Conservation (phyloP, 53 echinoderm and acorn worm genomes). For the Patiria pectinifera region DNA sequence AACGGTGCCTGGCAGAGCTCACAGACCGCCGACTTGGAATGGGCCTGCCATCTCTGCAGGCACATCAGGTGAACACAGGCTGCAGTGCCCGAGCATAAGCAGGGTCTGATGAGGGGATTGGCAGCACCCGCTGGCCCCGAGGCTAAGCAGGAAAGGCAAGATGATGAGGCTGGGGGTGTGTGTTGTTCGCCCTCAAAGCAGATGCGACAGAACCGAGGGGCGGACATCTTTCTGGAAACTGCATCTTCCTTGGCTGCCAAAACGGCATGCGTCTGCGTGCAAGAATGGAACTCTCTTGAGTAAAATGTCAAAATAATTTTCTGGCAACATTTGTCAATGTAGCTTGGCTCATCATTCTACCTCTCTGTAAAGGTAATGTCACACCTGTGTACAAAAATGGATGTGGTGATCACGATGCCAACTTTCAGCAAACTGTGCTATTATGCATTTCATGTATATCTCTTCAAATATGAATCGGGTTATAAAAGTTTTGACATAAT, state of each 20-base stretch:
- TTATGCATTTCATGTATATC: too few relatives aligned
- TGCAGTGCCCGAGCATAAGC: conserved; percentile 67
- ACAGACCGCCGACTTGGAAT: conserved; percentile 52
- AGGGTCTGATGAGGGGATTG: conserved; percentile 68
- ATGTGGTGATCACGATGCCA: too few relatives aligned
- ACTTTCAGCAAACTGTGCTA: too few relatives aligned
- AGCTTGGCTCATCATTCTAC: background rate
- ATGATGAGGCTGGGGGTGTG: background rate
- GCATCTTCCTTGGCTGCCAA: background rate
- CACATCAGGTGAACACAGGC: conserved; percentile 69
- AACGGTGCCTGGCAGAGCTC: conserved; percentile 54
- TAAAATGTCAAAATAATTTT: background rate
- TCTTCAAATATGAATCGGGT: too few relatives aligned
- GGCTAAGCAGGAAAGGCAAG: background rate
- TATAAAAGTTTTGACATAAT: too few relatives aligned
- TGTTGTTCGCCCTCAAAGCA: conserved; percentile 30
- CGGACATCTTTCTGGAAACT: background rate
- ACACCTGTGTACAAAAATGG: too few relatives aligned
- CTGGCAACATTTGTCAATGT: background rate
- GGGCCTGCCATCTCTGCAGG: conserved; percentile 60
- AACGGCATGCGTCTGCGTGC: background rate
- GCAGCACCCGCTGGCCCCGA: background rate
- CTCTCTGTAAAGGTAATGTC: too few relatives aligned
- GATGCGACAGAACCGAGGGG: conserved; percentile 32
- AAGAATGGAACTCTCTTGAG: background rate